Percentiles rank a stretch among this genome's conserved stretches.
These are phyloP conservation scores for Plecotus auritus DNA, from an alignment of 2,113 vertebrate species.

Conservation along the genomic window DNA sequence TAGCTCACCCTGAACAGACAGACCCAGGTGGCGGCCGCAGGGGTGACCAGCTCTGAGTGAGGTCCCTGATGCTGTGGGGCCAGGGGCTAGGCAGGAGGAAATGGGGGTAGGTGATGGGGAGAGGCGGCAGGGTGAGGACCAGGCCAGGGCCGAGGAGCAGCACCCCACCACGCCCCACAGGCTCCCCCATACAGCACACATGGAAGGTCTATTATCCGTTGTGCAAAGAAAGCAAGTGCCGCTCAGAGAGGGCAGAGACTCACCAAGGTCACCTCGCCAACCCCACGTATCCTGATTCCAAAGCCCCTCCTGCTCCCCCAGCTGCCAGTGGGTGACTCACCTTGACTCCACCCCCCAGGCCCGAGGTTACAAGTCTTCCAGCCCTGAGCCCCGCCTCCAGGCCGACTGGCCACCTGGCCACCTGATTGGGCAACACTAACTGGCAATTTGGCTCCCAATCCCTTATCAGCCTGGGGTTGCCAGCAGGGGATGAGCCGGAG, in stretches of 20 bases:
- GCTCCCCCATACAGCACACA: fast-evolving
- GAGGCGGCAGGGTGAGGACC: not conserved
- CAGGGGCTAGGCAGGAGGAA: not conserved
- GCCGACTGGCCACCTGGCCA: not conserved
- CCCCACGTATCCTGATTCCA: not conserved
- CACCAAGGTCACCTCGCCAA: not conserved
- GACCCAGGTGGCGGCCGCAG: too few species aligned
- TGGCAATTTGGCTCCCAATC: not conserved
- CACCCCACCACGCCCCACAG: fast-evolving
- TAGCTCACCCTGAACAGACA: not conserved
- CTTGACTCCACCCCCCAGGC: not conserved
- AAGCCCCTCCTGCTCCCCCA: not conserved
- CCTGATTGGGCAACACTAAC: not conserved
- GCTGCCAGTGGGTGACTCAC: not conserved
- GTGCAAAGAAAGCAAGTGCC: too few species aligned
- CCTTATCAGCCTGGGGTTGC: too few species aligned
- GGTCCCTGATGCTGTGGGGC: not conserved
- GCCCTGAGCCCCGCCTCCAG: not conserved
- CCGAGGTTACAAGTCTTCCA: not conserved
- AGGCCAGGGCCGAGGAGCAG: fast-evolving
- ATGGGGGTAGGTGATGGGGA: fast-evolving
- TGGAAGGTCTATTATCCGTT: fast-evolving
- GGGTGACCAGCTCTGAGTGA: not conserved
- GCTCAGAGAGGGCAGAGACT: not conserved
- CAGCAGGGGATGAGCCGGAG: not conserved